phyloP scores from a whole-genome alignment of 1,140 invertebrate genomes.

The Drosophila sturtevanti region DNA sequence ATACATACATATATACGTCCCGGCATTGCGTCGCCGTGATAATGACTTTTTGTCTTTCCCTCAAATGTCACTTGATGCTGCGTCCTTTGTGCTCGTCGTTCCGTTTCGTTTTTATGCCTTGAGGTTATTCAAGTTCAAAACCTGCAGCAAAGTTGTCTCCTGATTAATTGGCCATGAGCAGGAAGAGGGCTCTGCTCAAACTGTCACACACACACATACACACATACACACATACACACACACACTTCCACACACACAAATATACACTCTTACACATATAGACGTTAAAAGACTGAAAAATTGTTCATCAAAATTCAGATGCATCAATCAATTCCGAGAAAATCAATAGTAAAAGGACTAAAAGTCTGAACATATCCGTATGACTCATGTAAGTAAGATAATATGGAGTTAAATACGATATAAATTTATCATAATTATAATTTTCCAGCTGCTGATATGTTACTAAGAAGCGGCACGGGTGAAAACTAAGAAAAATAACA shows the following conservation, averaged over 20 bases:
- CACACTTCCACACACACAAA: slow-evolving; percentile 16
- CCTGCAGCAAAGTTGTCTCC: slow-evolving; percentile 1
- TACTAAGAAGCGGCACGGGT: neutral
- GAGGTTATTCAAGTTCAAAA: slow-evolving; percentile 72
- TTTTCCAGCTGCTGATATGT: neutral
- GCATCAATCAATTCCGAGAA: neutral
- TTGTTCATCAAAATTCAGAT: neutral
- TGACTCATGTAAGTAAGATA: neutral
- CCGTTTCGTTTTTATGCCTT: slow-evolving; percentile 63
- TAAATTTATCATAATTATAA: neutral
- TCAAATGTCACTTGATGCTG: slow-evolving; percentile 76
- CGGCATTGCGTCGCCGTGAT: slow-evolving; percentile 67
- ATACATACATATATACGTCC: neutral
- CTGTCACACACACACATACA: slow-evolving; percentile 15
- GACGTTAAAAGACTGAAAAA: neutral
- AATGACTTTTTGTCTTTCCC: slow-evolving; percentile 78
- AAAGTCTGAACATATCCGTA: neutral
- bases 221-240: too few species aligned
- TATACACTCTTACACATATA: neutral
- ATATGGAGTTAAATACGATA: neutral
- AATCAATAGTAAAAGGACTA: neutral
- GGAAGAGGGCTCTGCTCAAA: slow-evolving; percentile 28
- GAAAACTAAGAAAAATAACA: neutral
- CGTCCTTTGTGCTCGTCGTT: slow-evolving; percentile 58
- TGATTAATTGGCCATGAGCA: slow-evolving; percentile 73